Percentiles rank a stretch among this genome's conserved stretches.
These are phyloP conservation scores for Dascillus cervinus DNA, from an alignment of 2,888 invertebrate species.

Conservation along the genomic window DNA sequence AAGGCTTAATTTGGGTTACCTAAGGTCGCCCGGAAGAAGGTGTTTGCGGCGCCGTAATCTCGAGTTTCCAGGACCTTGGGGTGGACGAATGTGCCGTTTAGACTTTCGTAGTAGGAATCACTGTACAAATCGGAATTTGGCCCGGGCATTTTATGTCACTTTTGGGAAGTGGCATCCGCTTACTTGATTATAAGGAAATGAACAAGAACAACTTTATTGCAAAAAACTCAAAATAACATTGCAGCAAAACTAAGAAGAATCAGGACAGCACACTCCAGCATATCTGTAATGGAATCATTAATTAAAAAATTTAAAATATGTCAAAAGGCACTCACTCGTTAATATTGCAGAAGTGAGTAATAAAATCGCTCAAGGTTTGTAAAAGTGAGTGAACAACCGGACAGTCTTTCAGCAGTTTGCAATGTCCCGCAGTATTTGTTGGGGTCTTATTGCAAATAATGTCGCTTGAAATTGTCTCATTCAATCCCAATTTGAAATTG, in stretches of 20 bases:
- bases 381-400: slow-evolving; percentile 7
- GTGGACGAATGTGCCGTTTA: slow-evolving; percentile 3
- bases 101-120: slow-evolving; percentile 4
- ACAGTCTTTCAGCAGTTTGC: slow-evolving; percentile 8
- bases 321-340: slow-evolving; percentile 6
- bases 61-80: neutral
- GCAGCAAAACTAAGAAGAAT: too few species aligned
- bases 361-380: neutral
- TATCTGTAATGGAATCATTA: slow-evolving; percentile 4
- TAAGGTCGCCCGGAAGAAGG: slow-evolving; percentile 6
- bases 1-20: slow-evolving; percentile 1
- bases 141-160: too few species aligned
- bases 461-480: slow-evolving; percentile 3
- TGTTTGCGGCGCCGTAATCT: slow-evolving; percentile 4
- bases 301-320: too few species aligned
- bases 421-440: slow-evolving; percentile 5
- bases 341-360: slow-evolving; percentile 6
- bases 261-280: slow-evolving; percentile 12
- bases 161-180: neutral
- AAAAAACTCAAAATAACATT: too few species aligned
- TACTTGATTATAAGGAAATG: neutral
- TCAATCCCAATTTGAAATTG: slow-evolving; percentile 8
- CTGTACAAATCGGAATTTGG: slow-evolving; percentile 2
- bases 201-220: too few species aligned
- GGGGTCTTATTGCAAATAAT: slow-evolving; percentile 8